These are phyloP conservation scores for Sciaenops ocellatus DNA, from an alignment of 2,797 vertebrate genomes.

Conservation along the genomic window DNA sequence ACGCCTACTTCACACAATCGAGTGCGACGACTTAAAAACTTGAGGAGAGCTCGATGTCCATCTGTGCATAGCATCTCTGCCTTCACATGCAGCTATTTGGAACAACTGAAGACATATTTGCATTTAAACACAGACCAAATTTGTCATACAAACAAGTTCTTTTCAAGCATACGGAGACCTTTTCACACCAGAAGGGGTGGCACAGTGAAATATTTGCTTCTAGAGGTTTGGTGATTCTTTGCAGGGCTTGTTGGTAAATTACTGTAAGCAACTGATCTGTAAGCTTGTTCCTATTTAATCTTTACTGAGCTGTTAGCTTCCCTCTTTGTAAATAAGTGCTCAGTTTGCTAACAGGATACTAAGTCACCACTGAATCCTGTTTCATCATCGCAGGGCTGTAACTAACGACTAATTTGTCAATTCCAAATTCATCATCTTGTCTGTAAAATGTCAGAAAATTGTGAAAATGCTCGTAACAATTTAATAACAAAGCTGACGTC, in stretches of 20 bases:
- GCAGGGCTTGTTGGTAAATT: not conserved
- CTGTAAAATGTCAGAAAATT: not conserved
- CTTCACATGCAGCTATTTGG: not conserved
- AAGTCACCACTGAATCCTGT: too few relatives aligned
- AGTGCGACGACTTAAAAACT: not conserved
- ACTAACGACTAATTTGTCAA: not conserved
- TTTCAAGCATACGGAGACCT: not conserved
- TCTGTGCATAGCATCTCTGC: not conserved
- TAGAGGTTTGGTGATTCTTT: not conserved
- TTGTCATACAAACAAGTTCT: too few relatives aligned
- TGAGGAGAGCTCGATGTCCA: not conserved
- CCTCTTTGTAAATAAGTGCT: not conserved
- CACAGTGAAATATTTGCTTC: not conserved
- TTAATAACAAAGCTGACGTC: not conserved
- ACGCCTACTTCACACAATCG: not conserved
- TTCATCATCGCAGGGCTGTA: not conserved
- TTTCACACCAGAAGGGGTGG: constrained; percentile 2
- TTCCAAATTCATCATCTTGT: not conserved
- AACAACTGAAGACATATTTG: not conserved
- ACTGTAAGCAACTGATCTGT: not conserved
- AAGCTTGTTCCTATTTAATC: not conserved
- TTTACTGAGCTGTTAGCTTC: not conserved
- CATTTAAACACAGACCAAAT: not conserved
- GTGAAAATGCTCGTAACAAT: not conserved
- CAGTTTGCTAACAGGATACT: not conserved